Conservation (phyloP, 2,797 vertebrate species). For the Gymnothorax reevesii region DNA sequence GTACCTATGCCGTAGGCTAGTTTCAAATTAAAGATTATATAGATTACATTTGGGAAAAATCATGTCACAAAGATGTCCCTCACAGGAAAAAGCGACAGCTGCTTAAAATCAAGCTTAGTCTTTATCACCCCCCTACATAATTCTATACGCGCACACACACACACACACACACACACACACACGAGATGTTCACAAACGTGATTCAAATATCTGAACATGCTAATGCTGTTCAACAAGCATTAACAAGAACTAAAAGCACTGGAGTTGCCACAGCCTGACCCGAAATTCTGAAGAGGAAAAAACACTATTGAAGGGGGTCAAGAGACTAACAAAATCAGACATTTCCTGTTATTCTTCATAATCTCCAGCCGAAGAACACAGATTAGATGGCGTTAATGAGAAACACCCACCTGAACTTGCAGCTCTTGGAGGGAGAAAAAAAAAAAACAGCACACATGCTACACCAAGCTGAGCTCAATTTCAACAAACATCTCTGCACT, state of each 20-base stretch:
- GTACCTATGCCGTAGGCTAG: not conserved
- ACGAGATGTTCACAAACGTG: no score
- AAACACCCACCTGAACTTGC: constrained; percentile 26
- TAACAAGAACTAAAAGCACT: no score
- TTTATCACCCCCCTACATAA: not conserved
- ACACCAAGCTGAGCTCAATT: constrained; percentile 27
- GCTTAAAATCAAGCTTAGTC: not conserved
- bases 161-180: no score
- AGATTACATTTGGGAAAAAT: not conserved
- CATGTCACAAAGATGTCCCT: not conserved
- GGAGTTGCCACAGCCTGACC: no score
- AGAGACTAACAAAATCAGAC: not conserved
- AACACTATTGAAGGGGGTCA: not conserved
- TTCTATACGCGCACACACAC: no score
- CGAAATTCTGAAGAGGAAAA: no score
- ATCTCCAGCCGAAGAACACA: not conserved
- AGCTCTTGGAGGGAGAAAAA: not conserved
- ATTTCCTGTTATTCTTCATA: not conserved
- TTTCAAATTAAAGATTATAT: constrained; percentile 5
- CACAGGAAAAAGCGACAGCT: not conserved
- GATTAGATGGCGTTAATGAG: constrained; percentile 16
- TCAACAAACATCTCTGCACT: constrained; percentile 22
- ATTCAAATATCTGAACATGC: no score
- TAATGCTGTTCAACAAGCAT: no score
- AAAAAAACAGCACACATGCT: constrained; percentile 9